Evolutionary conservation across 2,797 vertebrate genomes (phyloP).

Genomic region (Picus viridis): DNA sequence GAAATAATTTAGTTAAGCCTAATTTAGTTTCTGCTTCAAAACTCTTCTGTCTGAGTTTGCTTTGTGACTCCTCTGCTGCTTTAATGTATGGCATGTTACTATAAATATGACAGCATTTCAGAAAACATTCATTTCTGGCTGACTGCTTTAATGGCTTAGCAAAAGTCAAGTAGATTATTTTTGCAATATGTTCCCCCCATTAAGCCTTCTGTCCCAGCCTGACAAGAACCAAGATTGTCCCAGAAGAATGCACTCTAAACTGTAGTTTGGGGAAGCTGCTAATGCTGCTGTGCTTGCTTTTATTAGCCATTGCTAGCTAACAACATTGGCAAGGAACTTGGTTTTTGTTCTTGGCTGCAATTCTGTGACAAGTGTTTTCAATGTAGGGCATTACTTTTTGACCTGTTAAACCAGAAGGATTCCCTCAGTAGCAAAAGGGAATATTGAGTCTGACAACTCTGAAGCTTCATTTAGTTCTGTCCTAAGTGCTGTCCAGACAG

Average conservation of each 20-base stretch:
- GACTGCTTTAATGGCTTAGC: slow-evolving; percentile 35
- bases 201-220: slow-evolving; percentile 32
- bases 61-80: slow-evolving; percentile 18
- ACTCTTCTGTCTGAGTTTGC: background rate
- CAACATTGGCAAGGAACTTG: background rate
- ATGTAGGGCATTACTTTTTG: slow-evolving; percentile 20
- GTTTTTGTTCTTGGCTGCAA: background rate
- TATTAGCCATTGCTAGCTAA: background rate
- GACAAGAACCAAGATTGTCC: slow-evolving; percentile 5
- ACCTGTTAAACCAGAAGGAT: slow-evolving; percentile 4
- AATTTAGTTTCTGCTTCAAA: slow-evolving; percentile 36
- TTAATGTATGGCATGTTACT: background rate
- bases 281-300: background rate
- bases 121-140: background rate
- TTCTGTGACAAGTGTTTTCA: slow-evolving; percentile 17
- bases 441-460: background rate
- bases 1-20: slow-evolving; percentile 8
- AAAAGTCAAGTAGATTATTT: slow-evolving; percentile 56
- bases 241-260: slow-evolving; percentile 5
- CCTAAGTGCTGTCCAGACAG: background rate
- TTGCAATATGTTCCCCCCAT: slow-evolving; percentile 16
- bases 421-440: background rate
- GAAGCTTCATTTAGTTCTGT: background rate
- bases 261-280: background rate
- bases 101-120: slow-evolving; percentile 25